These are phyloP conservation scores for Hemichromis elongatus DNA, from an alignment of 2,113 vertebrate species.

Conservation along the genomic window DNA sequence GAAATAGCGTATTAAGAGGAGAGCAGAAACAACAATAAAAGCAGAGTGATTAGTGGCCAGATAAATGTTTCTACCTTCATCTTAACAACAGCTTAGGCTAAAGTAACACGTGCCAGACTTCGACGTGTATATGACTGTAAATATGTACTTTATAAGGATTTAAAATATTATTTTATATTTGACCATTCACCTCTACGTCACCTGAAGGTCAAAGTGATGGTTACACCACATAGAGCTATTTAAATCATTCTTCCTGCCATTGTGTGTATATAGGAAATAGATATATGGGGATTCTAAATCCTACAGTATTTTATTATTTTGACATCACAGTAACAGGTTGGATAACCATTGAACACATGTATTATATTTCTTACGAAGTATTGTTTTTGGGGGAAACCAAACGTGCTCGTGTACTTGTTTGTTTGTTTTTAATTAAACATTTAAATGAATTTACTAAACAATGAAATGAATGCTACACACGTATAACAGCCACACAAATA, in stretches of 20 bases:
- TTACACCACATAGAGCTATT: not conserved
- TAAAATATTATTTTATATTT: not conserved
- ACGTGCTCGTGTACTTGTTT: too few species aligned
- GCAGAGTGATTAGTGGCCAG: not conserved
- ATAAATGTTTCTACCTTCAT: not conserved
- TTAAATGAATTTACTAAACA: not conserved
- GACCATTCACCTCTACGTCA: not conserved
- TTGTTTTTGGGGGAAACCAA: not conserved
- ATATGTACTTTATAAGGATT: not conserved
- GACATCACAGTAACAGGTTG: too few species aligned
- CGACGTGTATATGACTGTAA: not conserved
- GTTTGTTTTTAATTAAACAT: not conserved
- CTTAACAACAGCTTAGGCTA: not conserved
- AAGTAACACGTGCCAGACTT: not conserved
- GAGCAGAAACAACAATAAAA: not conserved
- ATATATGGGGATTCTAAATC: not conserved
- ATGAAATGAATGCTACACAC: not conserved
- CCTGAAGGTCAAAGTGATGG: not conserved
- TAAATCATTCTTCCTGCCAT: not conserved
- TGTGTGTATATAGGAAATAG: not conserved
- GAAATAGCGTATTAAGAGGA: too few species aligned
- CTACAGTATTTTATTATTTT: not conserved
- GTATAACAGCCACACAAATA: too few species aligned
- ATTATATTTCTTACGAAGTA: not conserved
- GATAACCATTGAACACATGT: not conserved